Evolutionary conservation across 2,888 invertebrate species (phyloP), one percentile per base, ranked within the genome.

Genomic region (Sycophila texana): DNA sequence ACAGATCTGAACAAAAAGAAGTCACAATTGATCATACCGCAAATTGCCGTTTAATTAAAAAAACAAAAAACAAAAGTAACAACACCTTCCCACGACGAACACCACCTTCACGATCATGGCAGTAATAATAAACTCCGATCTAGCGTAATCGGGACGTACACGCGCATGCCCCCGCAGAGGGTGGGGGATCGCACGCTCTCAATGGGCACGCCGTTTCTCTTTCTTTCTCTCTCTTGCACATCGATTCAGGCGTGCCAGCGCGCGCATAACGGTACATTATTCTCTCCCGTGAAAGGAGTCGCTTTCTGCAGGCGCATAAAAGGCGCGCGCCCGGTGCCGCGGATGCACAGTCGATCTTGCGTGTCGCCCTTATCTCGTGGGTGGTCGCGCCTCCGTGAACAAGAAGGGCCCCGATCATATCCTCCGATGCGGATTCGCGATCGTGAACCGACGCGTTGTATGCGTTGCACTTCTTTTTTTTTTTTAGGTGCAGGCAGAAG

Each of bases 211-310:
- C 39, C 61, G 22, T 60, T 16, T 26, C 26, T 60, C 60, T 5
- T 4, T 3, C 30, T 30, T 13, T 61, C 61, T 61, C 30, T 30
- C 61, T 61, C n/a, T 57, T n/a, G n/a, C 18, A 20, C 49, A 5
- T 4, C 55, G 26, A 39, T 51, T 51, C 10, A n/a, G n/a, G 58
- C 22, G 39, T n/a, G 66, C 61, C n/a, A 51, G 61, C 65, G 51
- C 70, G 58, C 53, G 49, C 71, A 74, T 74, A 78, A 79, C 79
- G 74, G 74, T 79, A 66, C 71, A 58, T 73, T 78, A 74, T 74
- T 70, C 74, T 70, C 68, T 18, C 58, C 60, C 74, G 79, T 70
- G 74, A 79, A 79, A 79, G 74, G 74, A 74, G 58, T 74, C 71
- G 51, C 57, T 61, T 74, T 74, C 66, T 26, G 18, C 53, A 7